Evolutionary conservation across 1,140 invertebrate genomes (phyloP).

Genomic region (Gryon sp.): DNA sequence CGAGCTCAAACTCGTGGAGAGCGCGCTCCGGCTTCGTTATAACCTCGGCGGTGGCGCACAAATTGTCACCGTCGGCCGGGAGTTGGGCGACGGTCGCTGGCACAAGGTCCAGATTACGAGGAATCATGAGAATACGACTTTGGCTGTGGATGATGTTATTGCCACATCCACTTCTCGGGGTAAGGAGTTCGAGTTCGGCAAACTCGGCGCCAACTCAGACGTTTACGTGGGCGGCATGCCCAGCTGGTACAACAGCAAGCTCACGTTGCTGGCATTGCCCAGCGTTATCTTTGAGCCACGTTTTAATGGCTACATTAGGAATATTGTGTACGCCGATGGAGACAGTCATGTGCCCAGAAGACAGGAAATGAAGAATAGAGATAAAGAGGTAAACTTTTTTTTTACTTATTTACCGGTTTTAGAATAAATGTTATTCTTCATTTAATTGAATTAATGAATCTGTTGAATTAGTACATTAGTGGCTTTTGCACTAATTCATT

Average conservation of each 20-base stretch:
- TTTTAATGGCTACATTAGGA: constrained; percentile 90
- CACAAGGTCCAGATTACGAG: constrained; percentile 90
- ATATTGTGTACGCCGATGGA: constrained; percentile 91
- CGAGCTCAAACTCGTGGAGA: constrained; percentile 95
- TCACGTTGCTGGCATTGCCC: constrained; percentile 89
- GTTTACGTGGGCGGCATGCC: constrained; percentile 96
- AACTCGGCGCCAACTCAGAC: constrained; percentile 90
- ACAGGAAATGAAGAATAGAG: constrained; percentile 88
- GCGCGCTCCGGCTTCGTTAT: constrained; percentile 91
- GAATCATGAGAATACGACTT: constrained; percentile 87
- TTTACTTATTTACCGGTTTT: background rate
- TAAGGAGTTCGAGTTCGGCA: constrained; percentile 92
- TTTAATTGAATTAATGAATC: too few species aligned
- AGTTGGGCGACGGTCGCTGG: constrained; percentile 93
- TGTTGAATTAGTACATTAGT: too few species aligned
- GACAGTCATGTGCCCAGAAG: constrained; percentile 85
- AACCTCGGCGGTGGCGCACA: constrained; percentile 92
- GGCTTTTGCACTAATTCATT: too few species aligned
- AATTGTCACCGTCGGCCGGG: constrained; percentile 91
- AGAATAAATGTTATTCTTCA: too few species aligned
- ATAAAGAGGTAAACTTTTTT: constrained; percentile 84
- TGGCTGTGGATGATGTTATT: constrained; percentile 88
- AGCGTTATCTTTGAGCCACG: constrained; percentile 95
- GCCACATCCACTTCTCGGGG: constrained; percentile 88
- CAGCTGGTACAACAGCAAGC: constrained; percentile 90